Evolutionary conservation across 2,888 invertebrate species (phyloP), one percentile per base, ranked within the genome.

Genomic region (Euphydryas editha): DNA sequence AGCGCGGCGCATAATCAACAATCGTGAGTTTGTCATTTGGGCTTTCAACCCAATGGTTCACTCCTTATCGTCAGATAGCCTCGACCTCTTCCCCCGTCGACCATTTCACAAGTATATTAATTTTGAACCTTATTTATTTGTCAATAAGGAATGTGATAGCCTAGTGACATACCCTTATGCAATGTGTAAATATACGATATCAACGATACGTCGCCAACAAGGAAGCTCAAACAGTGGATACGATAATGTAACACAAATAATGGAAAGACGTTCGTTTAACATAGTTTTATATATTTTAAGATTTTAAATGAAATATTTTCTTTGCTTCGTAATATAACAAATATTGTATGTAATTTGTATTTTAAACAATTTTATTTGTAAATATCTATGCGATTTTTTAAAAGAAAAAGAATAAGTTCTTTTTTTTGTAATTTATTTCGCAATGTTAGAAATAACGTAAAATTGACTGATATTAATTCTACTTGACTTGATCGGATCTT

Each of bases 51-150:
- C 79, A 80, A 70, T 81, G 81, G 83, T 82, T 83, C 81, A 78
- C 56, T 75, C 73, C 81, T 88, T 91, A 90, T 90, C 91, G 78
- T 74, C 68, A 80, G 85, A 89, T 88, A 90, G 79, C 90, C 90
- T 85, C 90, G 89, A 90, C 90, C 90, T 88, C 87, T 84, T 82
- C 86, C 87, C 83, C 81, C 79, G 80, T 72, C 81, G 77, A 81
- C 80, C 78, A 62, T 68, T 17, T 15, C 17, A 37, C 18, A 37
- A 46, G 30, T n/a, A 58, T 58, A 65, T 60, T 58, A 57, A 78
- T 63, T 70, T 61, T 76, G 47, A 73, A 72, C 75, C 70, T 68
- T 86, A 85, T 76, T 68, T 13, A 59, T 36, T 11, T 65, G 0
- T 2, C 0, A 0, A 42, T 65, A 77, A 81, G 64, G 56, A 56